Evolutionary conservation across 2,797 vertebrate species (phyloP).

Genomic region (Manis pentadactyla): DNA sequence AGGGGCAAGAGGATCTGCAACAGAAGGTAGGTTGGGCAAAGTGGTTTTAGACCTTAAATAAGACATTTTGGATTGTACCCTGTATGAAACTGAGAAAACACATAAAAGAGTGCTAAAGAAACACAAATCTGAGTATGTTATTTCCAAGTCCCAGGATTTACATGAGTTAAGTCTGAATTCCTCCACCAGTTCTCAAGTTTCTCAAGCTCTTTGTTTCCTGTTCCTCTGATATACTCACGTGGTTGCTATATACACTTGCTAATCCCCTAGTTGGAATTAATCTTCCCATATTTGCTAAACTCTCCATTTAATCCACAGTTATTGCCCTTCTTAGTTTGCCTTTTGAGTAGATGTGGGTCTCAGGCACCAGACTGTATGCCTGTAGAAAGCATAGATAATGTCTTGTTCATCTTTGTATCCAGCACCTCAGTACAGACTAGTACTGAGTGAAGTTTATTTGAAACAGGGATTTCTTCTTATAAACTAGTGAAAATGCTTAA

Average conservation of each 20-base stretch:
- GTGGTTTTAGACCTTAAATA: neutral
- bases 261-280: neutral
- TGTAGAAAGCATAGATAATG: neutral
- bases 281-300: neutral
- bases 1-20: neutral
- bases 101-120: neutral
- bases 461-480: slow-evolving; percentile 46
- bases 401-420: neutral
- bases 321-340: neutral
- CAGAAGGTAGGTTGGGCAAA: neutral
- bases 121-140: neutral
- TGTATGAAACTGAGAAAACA: neutral
- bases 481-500: neutral
- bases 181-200: neutral
- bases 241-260: neutral
- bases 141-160: neutral
- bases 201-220: slow-evolving; percentile 20
- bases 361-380: neutral
- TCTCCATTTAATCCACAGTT: neutral
- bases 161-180: neutral
- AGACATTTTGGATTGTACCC: neutral
- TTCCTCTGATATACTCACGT: neutral
- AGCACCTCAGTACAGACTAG: neutral
- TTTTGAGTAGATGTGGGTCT: neutral
- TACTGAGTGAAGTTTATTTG: neutral